Percentiles rank a stretch among this genome's conserved stretches.
These are phyloP conservation scores for Sarcophaga carnaria DNA, from an alignment of 2,888 invertebrate species.

Conservation along the genomic window DNA sequence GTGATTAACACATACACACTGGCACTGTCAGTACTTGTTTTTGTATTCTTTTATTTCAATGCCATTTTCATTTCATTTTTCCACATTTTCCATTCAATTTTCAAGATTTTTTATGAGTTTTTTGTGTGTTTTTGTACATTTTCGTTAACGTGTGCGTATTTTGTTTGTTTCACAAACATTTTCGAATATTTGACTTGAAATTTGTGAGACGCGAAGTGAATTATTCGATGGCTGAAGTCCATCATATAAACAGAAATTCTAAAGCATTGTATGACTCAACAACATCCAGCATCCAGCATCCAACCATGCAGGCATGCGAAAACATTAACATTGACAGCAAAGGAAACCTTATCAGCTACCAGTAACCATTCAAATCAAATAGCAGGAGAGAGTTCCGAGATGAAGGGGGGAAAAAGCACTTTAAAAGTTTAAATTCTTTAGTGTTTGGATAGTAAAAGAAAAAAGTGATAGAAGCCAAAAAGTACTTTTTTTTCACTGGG, in stretches of 20 bases:
- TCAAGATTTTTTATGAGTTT: conserved; percentile 59
- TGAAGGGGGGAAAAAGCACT: too few relatives aligned
- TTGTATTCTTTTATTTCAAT: too few relatives aligned
- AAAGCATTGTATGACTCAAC: conserved; percentile 36
- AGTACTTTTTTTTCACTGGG: too few relatives aligned
- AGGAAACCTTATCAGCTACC: not conserved
- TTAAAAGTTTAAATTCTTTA: too few relatives aligned
- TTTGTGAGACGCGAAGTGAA: not conserved
- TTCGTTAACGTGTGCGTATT: conserved; percentile 24
- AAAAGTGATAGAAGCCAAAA: too few relatives aligned
- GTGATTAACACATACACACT: conserved; percentile 18
- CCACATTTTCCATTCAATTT: conserved; percentile 36
- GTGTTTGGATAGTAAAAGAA: too few relatives aligned
- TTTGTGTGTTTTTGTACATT: conserved; percentile 3
- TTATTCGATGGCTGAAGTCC: conserved; percentile 21
- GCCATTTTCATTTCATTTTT: conserved; percentile 12
- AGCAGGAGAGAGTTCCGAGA: too few relatives aligned
- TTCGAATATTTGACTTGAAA: conserved; percentile 15
- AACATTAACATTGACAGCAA: not conserved
- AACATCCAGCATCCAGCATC: conserved; percentile 19
- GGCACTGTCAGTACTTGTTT: not conserved
- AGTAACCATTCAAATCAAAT: not conserved
- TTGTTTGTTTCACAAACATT: conserved; percentile 57
- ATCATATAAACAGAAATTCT: not conserved
- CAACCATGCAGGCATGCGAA: too few relatives aligned